A percentile compares a stretch with the other conserved stretches of the same genome.
These are phyloP conservation scores for Pocillopora meandrina DNA, from an alignment of 92 coral and sea anemone species.

Conservation along the genomic window DNA sequence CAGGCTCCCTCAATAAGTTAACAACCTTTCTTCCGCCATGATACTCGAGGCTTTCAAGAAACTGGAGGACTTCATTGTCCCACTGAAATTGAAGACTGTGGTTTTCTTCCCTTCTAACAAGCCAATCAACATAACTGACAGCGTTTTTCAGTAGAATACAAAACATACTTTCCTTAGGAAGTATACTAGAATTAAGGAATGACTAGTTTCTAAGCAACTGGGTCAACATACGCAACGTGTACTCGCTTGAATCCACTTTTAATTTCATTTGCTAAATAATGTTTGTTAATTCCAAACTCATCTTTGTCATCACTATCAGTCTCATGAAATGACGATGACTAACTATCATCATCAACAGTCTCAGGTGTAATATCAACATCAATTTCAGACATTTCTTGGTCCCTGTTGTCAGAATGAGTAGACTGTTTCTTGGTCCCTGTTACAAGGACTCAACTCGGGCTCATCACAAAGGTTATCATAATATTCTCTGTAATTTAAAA, in stretches of 20 bases:
- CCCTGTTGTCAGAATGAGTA: no score
- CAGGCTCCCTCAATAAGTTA: constrained; percentile 73
- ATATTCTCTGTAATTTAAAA: constrained; percentile 58
- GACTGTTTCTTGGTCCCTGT: constrained; percentile 57
- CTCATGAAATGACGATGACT: constrained; percentile 60
- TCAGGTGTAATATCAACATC: constrained; percentile 41
- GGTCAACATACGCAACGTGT: constrained; percentile 55
- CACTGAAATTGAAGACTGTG: constrained; percentile 71
- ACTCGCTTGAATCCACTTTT: constrained; percentile 53
- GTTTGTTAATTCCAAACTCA: constrained; percentile 50
- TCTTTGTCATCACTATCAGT: constrained; percentile 57
- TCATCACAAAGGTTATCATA: constrained; percentile 61
- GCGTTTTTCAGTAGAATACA: constrained; percentile 62
- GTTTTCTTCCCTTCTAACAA: constrained; percentile 52
- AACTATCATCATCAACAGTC: constrained; percentile 51
- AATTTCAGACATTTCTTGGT: constrained; percentile 52
- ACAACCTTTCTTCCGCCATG: constrained; percentile 69
- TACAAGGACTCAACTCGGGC: constrained; percentile 41
- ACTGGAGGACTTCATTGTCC: constrained; percentile 67
- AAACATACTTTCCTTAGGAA: constrained; percentile 58
- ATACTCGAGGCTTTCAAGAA: constrained; percentile 64
- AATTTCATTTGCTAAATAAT: constrained; percentile 49
- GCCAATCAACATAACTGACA: constrained; percentile 60
- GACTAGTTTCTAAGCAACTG: constrained; percentile 66
- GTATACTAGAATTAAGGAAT: constrained; percentile 52